Percentiles rank a stretch among this genome's conserved stretches.
Evolutionary conservation across 2,888 invertebrate species (phyloP).

Genomic region (Nephrotoma guestfalica): DNA sequence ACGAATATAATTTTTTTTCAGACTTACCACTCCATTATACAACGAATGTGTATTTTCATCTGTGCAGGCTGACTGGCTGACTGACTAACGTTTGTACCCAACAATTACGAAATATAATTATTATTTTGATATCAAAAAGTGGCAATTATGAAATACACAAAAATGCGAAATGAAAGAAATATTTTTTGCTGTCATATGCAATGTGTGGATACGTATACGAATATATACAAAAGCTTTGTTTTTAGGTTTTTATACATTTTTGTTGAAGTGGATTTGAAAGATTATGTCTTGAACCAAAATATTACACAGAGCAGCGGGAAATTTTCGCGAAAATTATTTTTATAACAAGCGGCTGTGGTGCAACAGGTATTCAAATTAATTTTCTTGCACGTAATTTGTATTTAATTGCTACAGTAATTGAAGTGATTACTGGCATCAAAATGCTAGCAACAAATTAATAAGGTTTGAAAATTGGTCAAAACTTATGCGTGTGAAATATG

Average conservation of each 20-base stretch:
- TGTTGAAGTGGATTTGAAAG: not conserved
- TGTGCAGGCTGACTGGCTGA: not conserved
- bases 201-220: not conserved
- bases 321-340: not conserved
- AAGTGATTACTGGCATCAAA: no score
- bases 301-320: not conserved
- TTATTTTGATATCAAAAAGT: not conserved
- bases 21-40: not conserved
- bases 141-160: not conserved
- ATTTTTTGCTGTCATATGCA: not conserved
- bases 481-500: no score
- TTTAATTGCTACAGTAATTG: not conserved
- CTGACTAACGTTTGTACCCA: not conserved
- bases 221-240: not conserved
- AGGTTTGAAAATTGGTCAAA: no score
- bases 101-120: not conserved
- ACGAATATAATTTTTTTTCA: not conserved
- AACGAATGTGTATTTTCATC: not conserved
- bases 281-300: not conserved
- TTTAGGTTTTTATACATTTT: not conserved
- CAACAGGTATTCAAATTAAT: not conserved
- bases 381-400: not conserved
- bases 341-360: not conserved
- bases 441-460: no score
- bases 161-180: not conserved